A percentile compares a stretch with the other conserved stretches of the same genome.
These are phyloP conservation scores for Acipenser transmontanus DNA, from an alignment of 2,797 vertebrate species.

Conservation along the genomic window DNA sequence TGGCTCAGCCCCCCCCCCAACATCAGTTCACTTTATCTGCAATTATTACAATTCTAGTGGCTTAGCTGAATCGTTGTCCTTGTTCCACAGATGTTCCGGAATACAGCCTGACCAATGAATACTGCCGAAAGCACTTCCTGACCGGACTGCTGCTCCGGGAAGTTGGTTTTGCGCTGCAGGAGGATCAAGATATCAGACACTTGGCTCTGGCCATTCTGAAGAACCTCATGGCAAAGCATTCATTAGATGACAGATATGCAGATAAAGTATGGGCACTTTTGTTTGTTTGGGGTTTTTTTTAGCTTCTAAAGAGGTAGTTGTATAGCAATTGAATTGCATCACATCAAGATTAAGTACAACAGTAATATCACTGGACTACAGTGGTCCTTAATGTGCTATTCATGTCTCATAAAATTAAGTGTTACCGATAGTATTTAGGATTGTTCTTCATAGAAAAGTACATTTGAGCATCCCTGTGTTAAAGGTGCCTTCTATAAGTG, in stretches of 20 bases:
- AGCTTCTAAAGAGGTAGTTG: not conserved
- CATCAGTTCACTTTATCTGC: too few relatives aligned
- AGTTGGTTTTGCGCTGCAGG: constrained; percentile 90
- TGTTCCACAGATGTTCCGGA: constrained; percentile 72
- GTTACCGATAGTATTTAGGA: too few relatives aligned
- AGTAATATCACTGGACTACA: too few relatives aligned
- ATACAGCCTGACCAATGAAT: constrained; percentile 92
- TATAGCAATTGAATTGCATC: not conserved
- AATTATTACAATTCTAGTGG: too few relatives aligned
- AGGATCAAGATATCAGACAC: constrained; percentile 92
- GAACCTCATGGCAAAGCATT: constrained; percentile 96
- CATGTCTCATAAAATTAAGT: too few relatives aligned
- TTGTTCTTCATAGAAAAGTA: too few relatives aligned
- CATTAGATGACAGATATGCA: constrained; percentile 84
- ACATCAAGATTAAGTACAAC: too few relatives aligned
- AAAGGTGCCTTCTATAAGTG: too few relatives aligned
- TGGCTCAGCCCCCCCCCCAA: too few relatives aligned
- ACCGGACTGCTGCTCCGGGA: constrained; percentile 88
- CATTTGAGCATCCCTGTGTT: too few relatives aligned
- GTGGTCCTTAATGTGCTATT: too few relatives aligned
- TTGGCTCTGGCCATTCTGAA: constrained; percentile 89
- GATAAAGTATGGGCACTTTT: constrained; percentile 65
- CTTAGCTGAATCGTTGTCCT: not conserved
- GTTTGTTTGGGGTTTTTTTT: not conserved
- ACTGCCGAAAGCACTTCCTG: constrained; percentile 94